phyloP scores from a whole-genome alignment of 2,888 invertebrate species.

The Eristalinus sepulchralis region DNA sequence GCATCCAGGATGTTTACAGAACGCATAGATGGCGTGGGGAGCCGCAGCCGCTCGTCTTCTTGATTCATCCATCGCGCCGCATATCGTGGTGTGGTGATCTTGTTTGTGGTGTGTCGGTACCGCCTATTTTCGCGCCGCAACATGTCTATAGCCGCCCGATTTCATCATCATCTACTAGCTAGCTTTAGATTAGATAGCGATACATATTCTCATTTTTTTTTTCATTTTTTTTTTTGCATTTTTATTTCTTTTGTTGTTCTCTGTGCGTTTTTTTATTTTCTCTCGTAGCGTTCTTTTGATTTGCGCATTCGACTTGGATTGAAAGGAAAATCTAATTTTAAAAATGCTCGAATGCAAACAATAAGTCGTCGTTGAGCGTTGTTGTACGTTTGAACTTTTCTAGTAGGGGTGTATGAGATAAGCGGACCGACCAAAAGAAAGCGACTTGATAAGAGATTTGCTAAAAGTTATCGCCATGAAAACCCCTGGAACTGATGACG shows the following conservation, averaged over 20 bases:
- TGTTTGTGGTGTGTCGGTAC: slow-evolving; percentile 43
- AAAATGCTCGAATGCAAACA: slow-evolving; percentile 46
- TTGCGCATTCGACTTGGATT: slow-evolving; percentile 35
- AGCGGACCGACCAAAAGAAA: slow-evolving; percentile 42
- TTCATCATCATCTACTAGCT: slow-evolving; percentile 43
- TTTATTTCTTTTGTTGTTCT: slow-evolving; percentile 3
- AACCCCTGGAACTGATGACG: slow-evolving; percentile 19
- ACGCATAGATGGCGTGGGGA: slow-evolving; percentile 30
- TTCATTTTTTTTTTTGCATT: slow-evolving; percentile 24
- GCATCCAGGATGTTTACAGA: slow-evolving; percentile 63
- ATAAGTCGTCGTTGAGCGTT: slow-evolving; percentile 43
- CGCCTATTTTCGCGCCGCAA: slow-evolving; percentile 48
- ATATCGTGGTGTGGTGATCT: slow-evolving; percentile 58
- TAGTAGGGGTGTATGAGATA: slow-evolving; percentile 47
- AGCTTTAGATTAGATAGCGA: slow-evolving; percentile 50
- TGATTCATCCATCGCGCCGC: slow-evolving; percentile 43
- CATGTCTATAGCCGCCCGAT: slow-evolving; percentile 33
- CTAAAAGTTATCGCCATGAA: background rate
- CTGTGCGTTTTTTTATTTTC: background rate
- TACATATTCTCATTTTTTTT: background rate
- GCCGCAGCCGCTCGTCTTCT: slow-evolving; percentile 11
- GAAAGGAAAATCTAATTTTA: slow-evolving; percentile 35
- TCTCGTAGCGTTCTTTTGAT: background rate
- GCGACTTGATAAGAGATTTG: background rate
- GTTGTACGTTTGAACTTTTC: slow-evolving; percentile 65